Evolutionary conservation across 37 sponge, comb jelly and placozoan genomes (phyloP), one percentile per base, ranked within the genome.

Genomic region (Tethya wilhelma): DNA sequence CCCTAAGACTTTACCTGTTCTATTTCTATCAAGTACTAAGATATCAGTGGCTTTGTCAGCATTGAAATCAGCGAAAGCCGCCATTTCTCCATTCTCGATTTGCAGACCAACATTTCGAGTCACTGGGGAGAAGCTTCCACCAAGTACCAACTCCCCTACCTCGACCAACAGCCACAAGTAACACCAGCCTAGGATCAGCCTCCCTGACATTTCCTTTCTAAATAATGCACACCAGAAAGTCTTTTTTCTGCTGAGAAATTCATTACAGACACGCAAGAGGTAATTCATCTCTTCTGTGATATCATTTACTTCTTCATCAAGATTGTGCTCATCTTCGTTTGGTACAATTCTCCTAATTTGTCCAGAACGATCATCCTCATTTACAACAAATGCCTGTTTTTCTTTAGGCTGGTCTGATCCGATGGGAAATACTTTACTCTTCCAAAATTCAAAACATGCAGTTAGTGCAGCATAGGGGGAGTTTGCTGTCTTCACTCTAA

Each of bases 21-120:
- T 59, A 28, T 75, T 59, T n/a, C n/a, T n/a, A n/a, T n/a, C n/a
- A 59, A 75, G 38, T 37, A 82, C 53, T 2, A 84, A 69, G 32
- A 84, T 84, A 40, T 84, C 84, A 0, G 77, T 76, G n/a, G 69
- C 59, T 36, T 76, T 84, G 69, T 84, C 84, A 12, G 59, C 67
- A 59, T 84, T 84, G 68, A 76, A 75, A 77, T 84, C 84, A 0
- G 69, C 58, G 14, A 76, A 76, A 8, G 76, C 77, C 17, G 56
- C 46, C 40, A 84, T 19, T 26, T 55, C 4, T 6, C 83, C 74
- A 1, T 29, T 26, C 29, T 56, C 49, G 25, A 33, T 9, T 7
- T 34, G 22, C 29, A 84, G 77, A 22, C 56, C 56, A 0, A 84
- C 36, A 0, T 55, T 11, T 12, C 42, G n/a, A 5, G 84, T 84